Evolutionary conservation across 2,888 invertebrate genomes (phyloP), one percentile per base, ranked within the genome.

Genomic region (Meteorus cinctellus): DNA sequence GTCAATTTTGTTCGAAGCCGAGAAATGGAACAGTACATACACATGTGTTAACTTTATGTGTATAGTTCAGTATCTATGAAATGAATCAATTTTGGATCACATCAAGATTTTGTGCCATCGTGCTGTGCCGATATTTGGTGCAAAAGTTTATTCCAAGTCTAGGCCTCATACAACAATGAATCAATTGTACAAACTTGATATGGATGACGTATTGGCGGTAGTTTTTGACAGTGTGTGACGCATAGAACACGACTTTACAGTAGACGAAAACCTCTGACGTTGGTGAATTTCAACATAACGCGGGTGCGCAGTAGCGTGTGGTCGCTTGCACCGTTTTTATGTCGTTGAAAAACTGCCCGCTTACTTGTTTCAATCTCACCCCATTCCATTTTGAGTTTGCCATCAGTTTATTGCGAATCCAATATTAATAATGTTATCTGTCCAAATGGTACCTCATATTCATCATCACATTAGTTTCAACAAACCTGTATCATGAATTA

Each of bases 301-400:
- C n/a, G 16, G 70, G 31, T 70, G 70, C 70, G 70, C 70, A 70
- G 55, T 60, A 59, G 60, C 60, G 60, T 36, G 60, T 36, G 60
- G 29, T 41, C 27, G 27, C 4, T 27, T 24, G 31, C 70, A 70
- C 70, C 70, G 60, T 60, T 60, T 34, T 60, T 14, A 70, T 36
- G 55, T 41, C 4, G 16, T 36, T 31, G 19, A 8, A 34, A n/a
- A 48, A 24, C 36, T 48, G 31, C 59, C 31, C 34, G 19, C 55
- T 34, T 51, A 51, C 4, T 59, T 27, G 31, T 16, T 70, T 55
- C 24, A n/a, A 27, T 34, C 16, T 29, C 29, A 8, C 19, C 60
- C 41, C 41, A 41, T 70, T n/a, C 55, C 48, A 41, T 59, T 36
- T 60, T 60, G 16, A 24, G 41, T 16, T 70, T n/a, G 27, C 14